Percentiles rank a stretch among this genome's conserved stretches.
Evolutionary conservation across 2,113 vertebrate genomes (phyloP).

Genomic region (Diphyllodes magnificus): DNA sequence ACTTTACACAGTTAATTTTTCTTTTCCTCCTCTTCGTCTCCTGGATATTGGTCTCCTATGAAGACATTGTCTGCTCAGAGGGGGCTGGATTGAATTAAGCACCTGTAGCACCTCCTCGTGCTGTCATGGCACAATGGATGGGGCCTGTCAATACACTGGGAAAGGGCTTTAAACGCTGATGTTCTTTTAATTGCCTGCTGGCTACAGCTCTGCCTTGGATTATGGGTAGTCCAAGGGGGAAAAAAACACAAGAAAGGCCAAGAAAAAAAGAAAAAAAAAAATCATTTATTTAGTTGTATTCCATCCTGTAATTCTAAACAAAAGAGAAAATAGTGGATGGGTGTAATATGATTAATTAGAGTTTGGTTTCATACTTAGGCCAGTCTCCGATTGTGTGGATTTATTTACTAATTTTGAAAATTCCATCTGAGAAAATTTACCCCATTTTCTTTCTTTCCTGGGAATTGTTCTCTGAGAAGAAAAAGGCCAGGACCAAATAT

Average conservation of each 20-base stretch:
- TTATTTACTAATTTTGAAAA: not conserved
- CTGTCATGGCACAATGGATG: not conserved
- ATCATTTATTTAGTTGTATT: not conserved
- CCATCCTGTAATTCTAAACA: not conserved
- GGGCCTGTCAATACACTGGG: not conserved
- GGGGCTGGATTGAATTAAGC: conserved; percentile 8
- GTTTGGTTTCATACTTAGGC: not conserved
- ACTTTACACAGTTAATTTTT: conserved; percentile 28
- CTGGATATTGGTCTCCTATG: conserved; percentile 19
- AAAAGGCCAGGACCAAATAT: not conserved
- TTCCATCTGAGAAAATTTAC: not conserved
- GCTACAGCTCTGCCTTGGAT: not conserved
- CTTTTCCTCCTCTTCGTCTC: conserved; percentile 8
- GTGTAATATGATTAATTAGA: not conserved
- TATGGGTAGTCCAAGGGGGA: not conserved
- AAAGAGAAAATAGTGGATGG: not conserved
- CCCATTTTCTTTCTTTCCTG: not conserved
- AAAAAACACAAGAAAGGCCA: not conserved
- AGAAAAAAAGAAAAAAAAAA: not conserved
- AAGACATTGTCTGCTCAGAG: conserved; percentile 17
- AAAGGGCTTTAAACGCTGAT: conserved; percentile 20
- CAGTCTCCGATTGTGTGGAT: not conserved
- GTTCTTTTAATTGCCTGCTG: conserved; percentile 37
- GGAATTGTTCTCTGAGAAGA: not conserved
- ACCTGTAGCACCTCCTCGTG: not conserved